Base-by-base conservation (phyloP, 2,888 invertebrate species). In the Eilema griseolum region DNA sequence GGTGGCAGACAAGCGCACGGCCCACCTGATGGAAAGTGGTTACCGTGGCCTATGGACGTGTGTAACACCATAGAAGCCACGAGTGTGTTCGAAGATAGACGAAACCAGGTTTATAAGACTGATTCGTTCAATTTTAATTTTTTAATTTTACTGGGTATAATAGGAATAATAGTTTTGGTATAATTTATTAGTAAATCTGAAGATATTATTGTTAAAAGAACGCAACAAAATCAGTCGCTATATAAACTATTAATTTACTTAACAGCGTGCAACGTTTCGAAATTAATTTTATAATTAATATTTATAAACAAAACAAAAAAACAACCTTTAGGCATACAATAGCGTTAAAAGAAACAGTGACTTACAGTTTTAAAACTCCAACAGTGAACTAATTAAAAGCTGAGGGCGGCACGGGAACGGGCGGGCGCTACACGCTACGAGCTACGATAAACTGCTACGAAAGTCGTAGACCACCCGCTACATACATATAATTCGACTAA, bases 391-490 rank as follows among this genome's bases (percentile, higher is more conserved):
- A 28, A 57, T n/a, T 26, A 57, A 57, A 26, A 28, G 28, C n/a
- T 16, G 20, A n/a, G 28, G 46, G 14, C 31, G 57, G n/a, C 62
- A 26, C 62, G 57, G 31, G 28, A 26, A 28, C 57, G 59, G 57
- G 24, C 66, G 61, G 23, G 69, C 37, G 69, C 23, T 37, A 66
- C 72, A 33, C 66, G 61, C 70, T 76, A 66, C 72, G 66, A 52
- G 73, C 69, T 69, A 60, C 68, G 73, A 20, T 3, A 56, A 33
- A 68, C 71, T 69, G 66, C 67, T 70, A 73, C 72, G 71, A 72
- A 64, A 61, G 37, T 65, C 41, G 61, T 71, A 63, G 46, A 46
- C 28, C 16, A 16, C 26, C 37, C 41, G 52, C 67, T 62, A 59
- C 69, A 41, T 20, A 41, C 33, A 37, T 59, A 37, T 37, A 59